Percentiles rank a stretch among this genome's conserved stretches.
These are phyloP conservation scores for Melanerpes formicivorus DNA, from an alignment of 2,113 vertebrate species.

Conservation along the genomic window DNA sequence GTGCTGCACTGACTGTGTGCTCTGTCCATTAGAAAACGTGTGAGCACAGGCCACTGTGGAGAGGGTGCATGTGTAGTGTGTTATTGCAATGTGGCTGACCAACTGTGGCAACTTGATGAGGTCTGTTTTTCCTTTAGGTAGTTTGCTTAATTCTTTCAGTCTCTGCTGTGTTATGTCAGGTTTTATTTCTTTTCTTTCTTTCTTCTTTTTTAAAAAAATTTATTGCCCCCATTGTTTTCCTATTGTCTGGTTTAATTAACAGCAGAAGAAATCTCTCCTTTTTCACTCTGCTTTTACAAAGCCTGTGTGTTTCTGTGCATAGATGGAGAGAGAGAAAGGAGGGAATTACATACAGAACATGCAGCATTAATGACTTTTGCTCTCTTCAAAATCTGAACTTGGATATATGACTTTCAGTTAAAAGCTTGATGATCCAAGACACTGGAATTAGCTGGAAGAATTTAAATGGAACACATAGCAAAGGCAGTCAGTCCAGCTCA, in stretches of 20 bases:
- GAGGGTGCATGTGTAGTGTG: accelerated
- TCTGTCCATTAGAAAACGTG: neutral
- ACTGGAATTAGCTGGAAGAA: neutral
- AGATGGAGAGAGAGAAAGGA: neutral
- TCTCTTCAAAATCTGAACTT: neutral
- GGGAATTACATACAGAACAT: neutral
- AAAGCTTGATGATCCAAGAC: neutral
- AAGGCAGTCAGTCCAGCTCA: neutral
- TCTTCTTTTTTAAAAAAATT: too few species aligned
- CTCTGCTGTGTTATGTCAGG: neutral
- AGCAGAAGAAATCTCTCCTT: neutral
- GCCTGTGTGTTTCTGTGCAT: neutral
- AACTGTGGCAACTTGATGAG: neutral
- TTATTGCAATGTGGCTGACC: neutral
- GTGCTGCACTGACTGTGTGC: neutral
- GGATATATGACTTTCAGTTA: neutral
- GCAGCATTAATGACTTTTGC: neutral
- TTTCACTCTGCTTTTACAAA: neutral
- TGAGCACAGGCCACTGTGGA: neutral
- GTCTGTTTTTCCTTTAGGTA: neutral
- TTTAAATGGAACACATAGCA: neutral
- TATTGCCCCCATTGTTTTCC: neutral
- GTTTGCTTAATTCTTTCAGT: neutral
- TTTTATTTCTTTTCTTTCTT: accelerated
- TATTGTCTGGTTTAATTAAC: neutral